Conservation (phyloP, 2,888 invertebrate species). For the Tineola bisselliella region DNA sequence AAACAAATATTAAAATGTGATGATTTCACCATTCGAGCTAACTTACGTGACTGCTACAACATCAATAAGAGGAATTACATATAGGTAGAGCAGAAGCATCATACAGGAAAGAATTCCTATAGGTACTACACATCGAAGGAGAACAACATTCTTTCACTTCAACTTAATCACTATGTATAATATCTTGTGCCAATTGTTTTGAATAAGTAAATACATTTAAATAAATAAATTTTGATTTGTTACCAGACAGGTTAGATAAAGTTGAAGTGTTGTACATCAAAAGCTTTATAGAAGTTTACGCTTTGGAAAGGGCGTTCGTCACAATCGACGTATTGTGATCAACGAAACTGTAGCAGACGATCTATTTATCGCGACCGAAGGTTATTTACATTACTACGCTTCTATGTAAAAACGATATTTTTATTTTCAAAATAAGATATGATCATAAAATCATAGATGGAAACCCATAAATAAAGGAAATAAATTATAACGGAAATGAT, state of each 20-base stretch:
- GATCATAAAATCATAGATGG: neutral
- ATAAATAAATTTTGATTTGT: no score
- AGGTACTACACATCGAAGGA: neutral
- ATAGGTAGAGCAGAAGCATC: conserved; percentile 31
- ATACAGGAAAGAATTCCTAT: conserved; percentile 16
- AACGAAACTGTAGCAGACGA: no score
- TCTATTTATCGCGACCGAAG: neutral
- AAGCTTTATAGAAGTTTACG: conserved; percentile 36
- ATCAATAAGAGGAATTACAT: conserved; percentile 29
- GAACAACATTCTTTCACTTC: conserved; percentile 13
- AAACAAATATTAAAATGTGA: conserved; percentile 20
- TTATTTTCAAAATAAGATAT: neutral
- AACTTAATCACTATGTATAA: conserved; percentile 12
- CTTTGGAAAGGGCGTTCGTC: conserved; percentile 59
- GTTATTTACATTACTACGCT: conserved; percentile 39
- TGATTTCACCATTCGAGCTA: conserved; percentile 43
- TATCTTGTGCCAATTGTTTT: no score
- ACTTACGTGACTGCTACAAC: conserved; percentile 40
- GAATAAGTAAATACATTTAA: no score
- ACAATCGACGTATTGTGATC: conserved; percentile 40
- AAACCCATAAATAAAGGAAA: neutral
- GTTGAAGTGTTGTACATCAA: conserved; percentile 37
- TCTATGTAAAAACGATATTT: conserved; percentile 51
- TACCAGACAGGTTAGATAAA: conserved; percentile 18
- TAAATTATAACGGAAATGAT: neutral